Evolutionary conservation across 2,797 vertebrate genomes (phyloP), one percentile per base, ranked within the genome.

Genomic region (Sebastes taczanowskii): DNA sequence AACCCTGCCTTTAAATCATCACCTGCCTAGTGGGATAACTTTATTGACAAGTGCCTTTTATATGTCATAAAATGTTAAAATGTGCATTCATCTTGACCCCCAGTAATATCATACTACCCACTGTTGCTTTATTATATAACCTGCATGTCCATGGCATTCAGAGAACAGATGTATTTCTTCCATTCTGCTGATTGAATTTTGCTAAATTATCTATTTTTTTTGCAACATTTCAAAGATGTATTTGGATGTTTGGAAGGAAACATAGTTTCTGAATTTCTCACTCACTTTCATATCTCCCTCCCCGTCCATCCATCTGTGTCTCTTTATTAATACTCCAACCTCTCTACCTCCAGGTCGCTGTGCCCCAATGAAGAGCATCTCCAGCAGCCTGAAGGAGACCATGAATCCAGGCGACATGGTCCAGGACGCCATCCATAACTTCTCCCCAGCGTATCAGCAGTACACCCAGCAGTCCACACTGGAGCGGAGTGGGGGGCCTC

Each of bases 351-450:
- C 94, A 99, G 99, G 99, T 86, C 98, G 96, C 90, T 98, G 98
- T 4, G 98, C 98, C 80, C 98, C 98, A 11, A 99, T 99, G 99
- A 99, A 99, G 95, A 99, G 99, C 95, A 99, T 99, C 94, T 99
- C 98, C 82, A 99, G 99, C 95, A 99, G 99, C 95, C 96, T 99
- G 88, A 99, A 99, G 93, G 99, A 99, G 93, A 99, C 99, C 75
- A 99, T 99, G 97, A 99, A 97, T 92, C 98, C 98, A 0, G 97
- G 99, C 0, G 99, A 99, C 94, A 99, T 99, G 59, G 98, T 99
- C 58, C 99, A 99, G 86, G 99, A 99, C 0, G 99, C 98, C 35
- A 99, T 99, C 94, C 99, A 99, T 75, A 99, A 99, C 94, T 99
- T 99, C 95, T 99, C 99, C 2, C 99, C 99, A 0, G 98, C 99